A percentile compares a stretch with the other conserved stretches of the same genome.
Conservation (phyloP, 2,888 invertebrate genomes). For the Apantesis nais region DNA sequence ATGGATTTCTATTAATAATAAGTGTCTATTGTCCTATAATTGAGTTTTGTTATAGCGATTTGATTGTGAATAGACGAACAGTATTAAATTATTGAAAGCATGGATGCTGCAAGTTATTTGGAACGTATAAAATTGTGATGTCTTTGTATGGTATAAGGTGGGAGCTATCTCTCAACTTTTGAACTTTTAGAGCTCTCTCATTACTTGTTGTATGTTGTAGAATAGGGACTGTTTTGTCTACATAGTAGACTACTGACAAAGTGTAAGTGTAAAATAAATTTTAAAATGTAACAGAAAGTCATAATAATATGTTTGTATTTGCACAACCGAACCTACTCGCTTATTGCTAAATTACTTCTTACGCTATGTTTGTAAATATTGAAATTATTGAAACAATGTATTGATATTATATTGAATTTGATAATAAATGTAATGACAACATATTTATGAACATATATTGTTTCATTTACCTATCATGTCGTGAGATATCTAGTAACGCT, state of each 20-base stretch:
- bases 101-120: conserved; percentile 28
- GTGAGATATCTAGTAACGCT: conserved; percentile 18
- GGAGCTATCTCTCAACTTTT: conserved; percentile 43
- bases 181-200: conserved; percentile 52
- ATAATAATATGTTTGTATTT: conserved; percentile 42
- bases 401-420: conserved; percentile 52
- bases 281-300: conserved; percentile 42
- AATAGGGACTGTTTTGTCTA: conserved; percentile 38
- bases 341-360: conserved; percentile 41
- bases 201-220: conserved; percentile 36
- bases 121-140: conserved; percentile 8
- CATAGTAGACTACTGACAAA: conserved; percentile 39
- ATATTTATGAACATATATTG: conserved; percentile 39
- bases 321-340: conserved; percentile 35
- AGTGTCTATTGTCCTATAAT: conserved; percentile 58
- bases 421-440: conserved; percentile 54
- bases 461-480: conserved; percentile 32
- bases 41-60: conserved; percentile 45
- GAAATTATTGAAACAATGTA: conserved; percentile 50
- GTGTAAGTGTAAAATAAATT: conserved; percentile 30
- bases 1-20: conserved; percentile 56
- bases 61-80: conserved; percentile 53
- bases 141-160: conserved; percentile 30
- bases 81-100: conserved; percentile 60
- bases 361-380: conserved; percentile 46